These are phyloP conservation scores for Apis cerana DNA, from an alignment of 1,140 invertebrate genomes.

Conservation along the genomic window DNA sequence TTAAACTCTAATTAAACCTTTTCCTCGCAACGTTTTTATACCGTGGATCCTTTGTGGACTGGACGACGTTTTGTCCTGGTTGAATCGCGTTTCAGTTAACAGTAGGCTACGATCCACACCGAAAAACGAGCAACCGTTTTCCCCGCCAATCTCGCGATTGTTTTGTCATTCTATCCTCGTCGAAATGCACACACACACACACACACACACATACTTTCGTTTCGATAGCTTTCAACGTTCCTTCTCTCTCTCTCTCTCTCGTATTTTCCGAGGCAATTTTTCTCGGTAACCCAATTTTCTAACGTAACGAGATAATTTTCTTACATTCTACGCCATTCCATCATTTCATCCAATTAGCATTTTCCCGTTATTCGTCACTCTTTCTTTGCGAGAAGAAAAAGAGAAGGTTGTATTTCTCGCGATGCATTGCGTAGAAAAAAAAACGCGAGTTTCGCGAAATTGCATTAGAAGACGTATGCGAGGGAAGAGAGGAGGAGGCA, in stretches of 20 bases:
- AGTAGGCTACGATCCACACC: neutral
- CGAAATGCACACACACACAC: neutral
- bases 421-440: no score
- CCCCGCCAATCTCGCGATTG: conserved; percentile 2
- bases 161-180: neutral
- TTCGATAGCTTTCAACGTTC: neutral
- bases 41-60: conserved; percentile 14
- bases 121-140: conserved; percentile 24
- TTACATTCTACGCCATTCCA: no score
- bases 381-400: no score
- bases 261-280: no score
- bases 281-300: no score
- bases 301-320: no score
- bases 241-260: no score
- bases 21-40: conserved; percentile 8
- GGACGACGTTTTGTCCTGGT: conserved; percentile 2
- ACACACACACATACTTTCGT: neutral
- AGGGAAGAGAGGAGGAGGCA: no score
- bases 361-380: no score
- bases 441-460: neutral
- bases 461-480: neutral
- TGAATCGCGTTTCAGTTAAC: conserved; percentile 23
- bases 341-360: no score
- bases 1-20: conserved; percentile 37
- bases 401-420: neutral